Evolutionary conservation across 2,888 invertebrate species (phyloP).

Genomic region (Mantis religiosa): DNA sequence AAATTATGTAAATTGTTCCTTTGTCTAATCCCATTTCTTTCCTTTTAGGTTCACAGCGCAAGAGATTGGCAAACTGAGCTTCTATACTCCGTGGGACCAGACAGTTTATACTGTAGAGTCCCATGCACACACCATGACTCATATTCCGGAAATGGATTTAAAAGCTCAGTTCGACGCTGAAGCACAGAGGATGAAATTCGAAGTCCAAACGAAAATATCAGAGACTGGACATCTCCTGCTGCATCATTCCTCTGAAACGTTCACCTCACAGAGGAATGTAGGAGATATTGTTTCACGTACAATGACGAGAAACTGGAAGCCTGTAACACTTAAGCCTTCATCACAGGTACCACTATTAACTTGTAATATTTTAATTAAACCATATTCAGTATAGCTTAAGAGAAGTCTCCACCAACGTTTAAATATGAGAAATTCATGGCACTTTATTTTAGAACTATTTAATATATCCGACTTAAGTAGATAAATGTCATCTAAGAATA

Average conservation of each 20-base stretch:
- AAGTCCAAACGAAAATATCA: background rate
- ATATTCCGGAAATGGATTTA: background rate
- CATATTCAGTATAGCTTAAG: too few species aligned
- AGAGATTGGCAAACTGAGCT: conserved; percentile 20
- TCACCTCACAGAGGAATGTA: background rate
- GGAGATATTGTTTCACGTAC: background rate
- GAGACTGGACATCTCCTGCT: background rate
- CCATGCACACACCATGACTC: background rate
- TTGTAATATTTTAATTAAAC: too few species aligned
- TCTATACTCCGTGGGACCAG: conserved; percentile 24
- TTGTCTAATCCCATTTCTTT: background rate
- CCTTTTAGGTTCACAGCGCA: conserved; percentile 20
- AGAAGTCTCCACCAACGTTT: too few species aligned
- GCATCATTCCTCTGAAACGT: background rate
- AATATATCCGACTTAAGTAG: too few species aligned
- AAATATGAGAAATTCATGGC: too few species aligned
- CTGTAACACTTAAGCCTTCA: background rate
- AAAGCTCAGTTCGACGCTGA: background rate
- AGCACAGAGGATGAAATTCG: background rate
- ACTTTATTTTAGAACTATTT: too few species aligned
- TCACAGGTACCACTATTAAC: background rate
- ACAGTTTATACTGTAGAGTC: conserved; percentile 22
- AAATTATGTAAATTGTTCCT: too few species aligned
- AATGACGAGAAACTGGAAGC: background rate
- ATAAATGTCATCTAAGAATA: too few species aligned